Evolutionary conservation across 1,140 invertebrate species (phyloP).

Genomic region (Drosophila paulistorum): DNA sequence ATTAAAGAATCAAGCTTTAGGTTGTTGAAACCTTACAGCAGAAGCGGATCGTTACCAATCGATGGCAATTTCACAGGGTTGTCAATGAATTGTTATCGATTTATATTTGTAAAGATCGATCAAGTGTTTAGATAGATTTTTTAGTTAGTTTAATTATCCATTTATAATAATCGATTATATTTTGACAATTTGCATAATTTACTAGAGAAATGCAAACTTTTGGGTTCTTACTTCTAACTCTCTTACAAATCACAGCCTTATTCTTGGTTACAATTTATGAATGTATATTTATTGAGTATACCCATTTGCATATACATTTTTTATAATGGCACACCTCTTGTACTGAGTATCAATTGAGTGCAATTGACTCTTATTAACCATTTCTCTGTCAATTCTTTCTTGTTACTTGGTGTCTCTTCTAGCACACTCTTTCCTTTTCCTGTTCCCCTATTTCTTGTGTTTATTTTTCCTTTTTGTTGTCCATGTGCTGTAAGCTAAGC

Average conservation of each 20-base stretch:
- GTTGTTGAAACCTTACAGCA: too few species aligned
- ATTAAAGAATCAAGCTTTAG: background rate
- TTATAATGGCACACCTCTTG: background rate
- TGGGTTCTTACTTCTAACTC: too few species aligned
- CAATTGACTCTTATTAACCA: constrained; percentile 1
- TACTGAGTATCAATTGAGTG: constrained; percentile 9
- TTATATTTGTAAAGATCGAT: too few species aligned
- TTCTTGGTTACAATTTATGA: background rate
- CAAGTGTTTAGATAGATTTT: too few species aligned
- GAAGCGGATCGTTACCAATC: too few species aligned
- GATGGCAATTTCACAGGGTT: too few species aligned
- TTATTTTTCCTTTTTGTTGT: constrained; percentile 28
- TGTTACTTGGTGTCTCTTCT: constrained; percentile 4
- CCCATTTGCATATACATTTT: background rate
- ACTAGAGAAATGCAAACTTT: too few species aligned
- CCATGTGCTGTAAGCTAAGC: constrained; percentile 55
- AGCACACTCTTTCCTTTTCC: background rate
- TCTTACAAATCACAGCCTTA: too few species aligned
- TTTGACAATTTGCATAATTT: too few species aligned
- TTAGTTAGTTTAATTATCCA: too few species aligned
- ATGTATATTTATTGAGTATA: background rate
- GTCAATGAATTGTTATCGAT: too few species aligned
- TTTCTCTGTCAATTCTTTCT: constrained; percentile 4
- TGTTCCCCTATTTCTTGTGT: background rate
- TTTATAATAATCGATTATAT: too few species aligned